Base-by-base conservation (phyloP, 2,797 vertebrate species). In the Miichthys miiuy region DNA sequence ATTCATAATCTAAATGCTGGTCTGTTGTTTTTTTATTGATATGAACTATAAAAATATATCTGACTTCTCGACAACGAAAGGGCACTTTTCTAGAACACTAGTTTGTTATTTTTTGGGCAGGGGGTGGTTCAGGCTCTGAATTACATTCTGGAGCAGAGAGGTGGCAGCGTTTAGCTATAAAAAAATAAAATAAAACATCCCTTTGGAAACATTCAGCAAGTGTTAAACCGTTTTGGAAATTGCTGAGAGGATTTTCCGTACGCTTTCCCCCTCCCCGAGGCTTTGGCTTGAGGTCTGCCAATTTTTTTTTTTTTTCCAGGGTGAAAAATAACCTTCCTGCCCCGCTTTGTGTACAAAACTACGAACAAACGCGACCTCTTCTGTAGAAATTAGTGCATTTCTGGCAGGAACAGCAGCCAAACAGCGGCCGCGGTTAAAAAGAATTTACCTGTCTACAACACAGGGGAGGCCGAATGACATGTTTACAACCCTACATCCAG, bases 1-100 rank as follows among this genome's bases (percentile, higher is more conserved):
- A 94, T 93, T 94, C 91, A 86, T 55, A 18, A 77, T 88, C 51
- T 75, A 93, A 88, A 93, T 87, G 89, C 92, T 92, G 88, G 88
- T 91, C 46, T 81, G 68, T 38, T 57, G n/a, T 8, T 9, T 34
- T 34, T 34, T 34, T 8, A 34, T 34, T 34, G 66, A 81, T 81
- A 79, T 58, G 62, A 80, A 64, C 12, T 89, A 84, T 74, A 90
- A 93, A 92, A 90, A 93, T 90, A 92, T 38, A 87, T 56, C 8
- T 61, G 14, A 16, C 84, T 48, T 73, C 30, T 80, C 34, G 30
- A 30, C 30, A 48, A 64, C 13, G 72, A 77, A 91, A 92, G 92
- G 91, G 75, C 93, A 94, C 93, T 93, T 93, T 75, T 81, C 54
- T 83, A 75, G 57, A 6, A 78, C 65, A 63, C 71, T 68, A 46